Evolutionary conservation across 2,797 vertebrate genomes (phyloP).

Genomic region (Galaxias olidus): DNA sequence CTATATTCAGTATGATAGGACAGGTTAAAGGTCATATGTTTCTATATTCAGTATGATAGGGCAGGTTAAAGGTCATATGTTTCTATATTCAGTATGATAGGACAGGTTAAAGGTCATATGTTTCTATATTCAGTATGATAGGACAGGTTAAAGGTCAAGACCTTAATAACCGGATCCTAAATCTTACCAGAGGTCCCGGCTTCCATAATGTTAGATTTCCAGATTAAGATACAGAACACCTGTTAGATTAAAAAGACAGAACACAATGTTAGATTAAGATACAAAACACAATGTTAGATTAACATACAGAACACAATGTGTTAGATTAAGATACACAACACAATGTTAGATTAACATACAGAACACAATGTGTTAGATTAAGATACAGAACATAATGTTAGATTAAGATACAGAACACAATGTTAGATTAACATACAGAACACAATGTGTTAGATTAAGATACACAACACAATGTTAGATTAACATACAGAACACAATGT

Average conservation of each 20-base stretch:
- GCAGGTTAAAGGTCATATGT: background rate
- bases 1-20: background rate
- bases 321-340: too few species aligned
- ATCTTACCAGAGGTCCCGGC: constrained; percentile 87
- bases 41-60: background rate
- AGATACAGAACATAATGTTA: too few species aligned
- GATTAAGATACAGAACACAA: too few species aligned
- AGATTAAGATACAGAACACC: constrained; percentile 18
- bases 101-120: background rate
- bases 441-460: too few species aligned
- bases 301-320: too few species aligned
- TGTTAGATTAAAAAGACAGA: constrained; percentile 7
- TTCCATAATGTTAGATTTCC: constrained; percentile 91
- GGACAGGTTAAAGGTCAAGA: too few species aligned
- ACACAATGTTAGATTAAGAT: background rate
- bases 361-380: constrained; percentile 19
- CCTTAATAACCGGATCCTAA: background rate
- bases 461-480: too few species aligned
- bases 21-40: background rate
- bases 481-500: too few species aligned
- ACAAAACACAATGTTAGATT: background rate
- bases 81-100: background rate
- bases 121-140: background rate
- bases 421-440: constrained; percentile 7
- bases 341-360: background rate